Evolutionary conservation across 37 sponge, comb jelly and placozoan genomes (phyloP), one percentile per base, ranked within the genome.

Genomic region (Halisarca cf. caerulea): DNA sequence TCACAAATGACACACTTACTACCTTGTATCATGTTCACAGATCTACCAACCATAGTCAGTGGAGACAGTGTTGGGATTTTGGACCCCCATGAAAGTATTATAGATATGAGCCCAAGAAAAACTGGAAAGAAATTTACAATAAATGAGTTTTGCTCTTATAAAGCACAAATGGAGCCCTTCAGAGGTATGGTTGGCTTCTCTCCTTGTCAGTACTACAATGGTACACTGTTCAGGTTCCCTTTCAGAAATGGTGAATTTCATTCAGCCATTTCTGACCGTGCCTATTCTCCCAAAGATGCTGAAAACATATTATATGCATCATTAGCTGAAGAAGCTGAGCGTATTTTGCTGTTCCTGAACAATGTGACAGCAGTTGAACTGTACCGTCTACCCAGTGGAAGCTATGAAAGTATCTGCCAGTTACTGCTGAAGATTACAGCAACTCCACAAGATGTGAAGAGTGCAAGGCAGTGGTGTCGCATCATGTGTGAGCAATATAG

Each of bases 271-370:
- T 79, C 85, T 37, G 42, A 38, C 18, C 54, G 27, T 59, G 2
- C 35, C 0, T 72, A 84, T 66, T 58, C 75, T 33, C 28, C 66
- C 25, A 82, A 88, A 1, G 66, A 58, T 30, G 83, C 84, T 11
- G 21, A 28, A 25, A 51, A 36, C 20, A 61, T 70, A 9, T 85
- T 90, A 23, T 93, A 66, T 45, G 33, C 23, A 0, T 90, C 94
- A 23, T 58, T 92, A 9, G 39, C 70, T 21, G 45, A 80, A 11
- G 89, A 89, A 37, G 90, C 84, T 18, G 85, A 83, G 21, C 47
- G 79, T n/a, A 53, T 92, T 1, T 44, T 92, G 17, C 85, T 92
- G 1, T 92, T 92, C 51, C 82, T 92, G 9, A 89, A 86, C 44
- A 42, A 83, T 83, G 81, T 92, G 0, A 53, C 54, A 43, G 78